Evolutionary conservation across 2,888 invertebrate genomes (phyloP).

Genomic region (Papilio demoleus): DNA sequence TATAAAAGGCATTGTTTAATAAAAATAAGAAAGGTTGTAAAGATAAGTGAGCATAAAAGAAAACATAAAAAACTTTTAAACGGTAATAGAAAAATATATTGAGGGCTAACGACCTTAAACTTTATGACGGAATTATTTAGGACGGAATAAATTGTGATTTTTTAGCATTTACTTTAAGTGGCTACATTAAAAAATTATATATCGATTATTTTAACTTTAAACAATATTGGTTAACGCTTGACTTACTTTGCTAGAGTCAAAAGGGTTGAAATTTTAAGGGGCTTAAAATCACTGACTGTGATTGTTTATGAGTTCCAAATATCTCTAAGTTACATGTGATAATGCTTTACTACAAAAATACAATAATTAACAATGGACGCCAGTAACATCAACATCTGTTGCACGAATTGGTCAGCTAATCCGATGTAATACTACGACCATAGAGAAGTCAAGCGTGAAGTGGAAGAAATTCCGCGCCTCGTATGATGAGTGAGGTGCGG

Average conservation of each 20-base stretch:
- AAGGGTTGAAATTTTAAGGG: background rate
- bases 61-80: constrained; percentile 23
- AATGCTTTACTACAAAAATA: too few species aligned
- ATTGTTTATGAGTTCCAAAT: too few species aligned
- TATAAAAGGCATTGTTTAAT: background rate
- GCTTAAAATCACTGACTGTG: background rate
- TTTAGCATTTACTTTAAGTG: background rate
- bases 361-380: too few species aligned
- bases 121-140: constrained; percentile 13
- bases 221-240: background rate
- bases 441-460: too few species aligned
- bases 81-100: constrained; percentile 25
- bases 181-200: background rate
- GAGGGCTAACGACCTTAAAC: constrained; percentile 10
- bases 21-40: constrained; percentile 8
- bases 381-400: too few species aligned
- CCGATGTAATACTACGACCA: too few species aligned
- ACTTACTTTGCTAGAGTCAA: background rate
- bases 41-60: constrained; percentile 24
- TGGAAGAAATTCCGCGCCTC: too few species aligned
- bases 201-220: background rate
- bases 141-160: constrained; percentile 3
- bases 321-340: too few species aligned
- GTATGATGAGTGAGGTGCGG: too few species aligned
- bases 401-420: too few species aligned